Conservation (phyloP, 2,888 invertebrate genomes). For the Archips xylosteana region DNA sequence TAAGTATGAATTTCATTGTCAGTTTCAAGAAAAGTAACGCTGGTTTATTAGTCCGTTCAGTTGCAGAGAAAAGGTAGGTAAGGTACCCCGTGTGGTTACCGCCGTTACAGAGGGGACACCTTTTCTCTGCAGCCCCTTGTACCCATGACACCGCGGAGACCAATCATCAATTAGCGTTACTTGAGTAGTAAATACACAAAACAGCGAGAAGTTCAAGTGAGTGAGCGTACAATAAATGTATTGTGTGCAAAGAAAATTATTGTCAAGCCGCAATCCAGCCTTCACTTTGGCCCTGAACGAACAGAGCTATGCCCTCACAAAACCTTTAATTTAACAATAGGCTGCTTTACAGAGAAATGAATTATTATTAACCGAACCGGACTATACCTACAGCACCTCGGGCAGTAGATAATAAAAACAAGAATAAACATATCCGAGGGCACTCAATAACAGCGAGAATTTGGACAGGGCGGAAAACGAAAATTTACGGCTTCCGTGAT, state of each 20-base stretch:
- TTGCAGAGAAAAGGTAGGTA: no score
- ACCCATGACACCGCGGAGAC: constrained; percentile 6
- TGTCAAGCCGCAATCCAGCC: constrained; percentile 57
- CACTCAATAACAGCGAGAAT: constrained; percentile 54
- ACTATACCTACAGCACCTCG: constrained; percentile 40
- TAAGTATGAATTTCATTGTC: constrained; percentile 25
- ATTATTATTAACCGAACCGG: constrained; percentile 55
- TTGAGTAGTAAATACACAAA: constrained; percentile 22
- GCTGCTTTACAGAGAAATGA: constrained; percentile 64
- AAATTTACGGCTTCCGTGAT: constrained; percentile 66
- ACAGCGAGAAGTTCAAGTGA: constrained; percentile 28
- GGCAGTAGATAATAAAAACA: constrained; percentile 50
- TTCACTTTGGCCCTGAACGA: constrained; percentile 58
- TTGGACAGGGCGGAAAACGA: constrained; percentile 60
- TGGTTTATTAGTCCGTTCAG: background rate
- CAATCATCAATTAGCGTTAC: constrained; percentile 32
- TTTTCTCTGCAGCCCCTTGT: background rate
- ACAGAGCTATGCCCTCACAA: constrained; percentile 59
- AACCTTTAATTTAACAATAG: constrained; percentile 63
- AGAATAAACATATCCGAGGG: constrained; percentile 56
- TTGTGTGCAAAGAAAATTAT: constrained; percentile 54
- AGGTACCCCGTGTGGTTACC: no score
- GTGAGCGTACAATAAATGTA: constrained; percentile 48
- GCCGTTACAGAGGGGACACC: no score
- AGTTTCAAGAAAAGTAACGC: constrained; percentile 28